These are phyloP conservation scores for Menidia menidia DNA, from an alignment of 2,797 vertebrate genomes.

Conservation along the genomic window DNA sequence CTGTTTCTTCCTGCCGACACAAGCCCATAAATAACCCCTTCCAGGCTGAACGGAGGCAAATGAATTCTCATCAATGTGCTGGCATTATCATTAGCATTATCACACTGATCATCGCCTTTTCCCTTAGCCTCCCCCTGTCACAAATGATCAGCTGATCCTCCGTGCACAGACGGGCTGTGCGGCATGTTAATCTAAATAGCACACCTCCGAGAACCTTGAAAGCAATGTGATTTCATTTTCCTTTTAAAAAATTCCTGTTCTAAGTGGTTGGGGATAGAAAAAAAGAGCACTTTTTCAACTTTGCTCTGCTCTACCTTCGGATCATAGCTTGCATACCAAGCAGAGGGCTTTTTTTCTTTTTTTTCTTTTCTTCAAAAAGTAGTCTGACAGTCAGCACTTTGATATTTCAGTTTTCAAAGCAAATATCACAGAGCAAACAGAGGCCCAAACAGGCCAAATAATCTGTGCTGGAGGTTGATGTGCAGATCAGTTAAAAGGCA, in stretches of 20 bases:
- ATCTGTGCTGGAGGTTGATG: constrained; percentile 18
- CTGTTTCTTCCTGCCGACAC: constrained; percentile 42
- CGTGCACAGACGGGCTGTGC: constrained; percentile 23
- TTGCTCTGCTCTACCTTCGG: not conserved
- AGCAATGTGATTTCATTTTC: constrained; percentile 23
- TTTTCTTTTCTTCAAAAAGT: constrained; percentile 21
- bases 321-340: constrained; percentile 30
- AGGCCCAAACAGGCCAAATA: constrained; percentile 7
- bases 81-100: constrained; percentile 51
- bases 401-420: constrained; percentile 45
- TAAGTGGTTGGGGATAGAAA: constrained; percentile 2
- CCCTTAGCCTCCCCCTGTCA: constrained; percentile 19
- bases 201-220: constrained; percentile 8
- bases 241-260: constrained; percentile 17
- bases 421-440: constrained; percentile 9
- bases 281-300: constrained; percentile 18
- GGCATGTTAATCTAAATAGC: constrained; percentile 18
- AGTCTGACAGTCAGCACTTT: constrained; percentile 38
- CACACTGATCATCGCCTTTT: constrained; percentile 36
- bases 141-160: constrained; percentile 29
- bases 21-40: constrained; percentile 34
- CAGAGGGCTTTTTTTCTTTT: not conserved
- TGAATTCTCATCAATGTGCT: constrained; percentile 46
- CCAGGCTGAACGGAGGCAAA: constrained; percentile 37
- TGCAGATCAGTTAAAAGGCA: constrained; percentile 32